Conservation (phyloP, 1,140 invertebrate species). For the Drosophila kikkawai region DNA sequence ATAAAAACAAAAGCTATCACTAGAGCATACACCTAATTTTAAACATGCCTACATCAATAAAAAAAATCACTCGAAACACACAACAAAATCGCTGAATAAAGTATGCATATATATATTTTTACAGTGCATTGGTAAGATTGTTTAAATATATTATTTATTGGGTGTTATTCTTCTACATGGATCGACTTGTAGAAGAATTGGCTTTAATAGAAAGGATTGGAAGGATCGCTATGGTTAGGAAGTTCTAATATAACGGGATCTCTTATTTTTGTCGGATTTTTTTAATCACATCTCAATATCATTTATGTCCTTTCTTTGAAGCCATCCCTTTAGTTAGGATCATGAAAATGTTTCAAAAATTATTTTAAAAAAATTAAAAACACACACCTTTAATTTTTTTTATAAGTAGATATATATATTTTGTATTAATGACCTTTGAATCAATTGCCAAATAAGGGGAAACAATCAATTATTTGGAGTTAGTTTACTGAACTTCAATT, state of each 20-base stretch:
- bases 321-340: neutral
- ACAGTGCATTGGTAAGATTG: conserved; percentile 23
- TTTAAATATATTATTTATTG: neutral
- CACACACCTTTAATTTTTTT: conserved; percentile 1
- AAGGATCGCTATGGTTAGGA: too few species aligned
- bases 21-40: conserved; percentile 30
- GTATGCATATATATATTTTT: conserved; percentile 48
- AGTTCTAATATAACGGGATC: too few species aligned
- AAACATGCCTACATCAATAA: conserved; percentile 26
- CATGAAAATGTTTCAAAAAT: neutral
- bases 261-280: neutral
- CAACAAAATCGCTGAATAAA: conserved; percentile 46
- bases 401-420: conserved; percentile 46
- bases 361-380: neutral
- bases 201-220: neutral
- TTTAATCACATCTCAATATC: neutral
- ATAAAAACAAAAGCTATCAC: conserved; percentile 10
- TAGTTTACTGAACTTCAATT: conserved; percentile 39
- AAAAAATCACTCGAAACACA: conserved; percentile 25
- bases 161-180: neutral
- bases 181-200: too few species aligned
- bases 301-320: neutral
- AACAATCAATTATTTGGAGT: conserved; percentile 21
- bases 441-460: conserved; percentile 21
- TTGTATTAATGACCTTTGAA: conserved; percentile 44